A percentile compares a stretch with the other conserved stretches of the same genome.
These are phyloP conservation scores for Cephus spinipes DNA, from an alignment of 2,888 invertebrate genomes.

Conservation along the genomic window DNA sequence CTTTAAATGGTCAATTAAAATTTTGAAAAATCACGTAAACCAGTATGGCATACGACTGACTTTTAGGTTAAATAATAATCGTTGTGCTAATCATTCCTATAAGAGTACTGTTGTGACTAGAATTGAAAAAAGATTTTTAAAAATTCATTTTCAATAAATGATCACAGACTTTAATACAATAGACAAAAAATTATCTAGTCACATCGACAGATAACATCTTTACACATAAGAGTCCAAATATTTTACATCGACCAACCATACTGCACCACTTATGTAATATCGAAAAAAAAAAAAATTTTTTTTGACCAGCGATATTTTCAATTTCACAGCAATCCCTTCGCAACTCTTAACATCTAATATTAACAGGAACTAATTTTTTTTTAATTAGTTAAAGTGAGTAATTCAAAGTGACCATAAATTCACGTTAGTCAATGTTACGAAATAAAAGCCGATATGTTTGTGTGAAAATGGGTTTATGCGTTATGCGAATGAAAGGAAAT, in stretches of 20 bases:
- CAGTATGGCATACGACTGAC: neutral
- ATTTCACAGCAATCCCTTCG: neutral
- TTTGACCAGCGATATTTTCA: neutral
- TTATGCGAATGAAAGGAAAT: slow-evolving; percentile 10
- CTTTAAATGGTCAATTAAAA: neutral
- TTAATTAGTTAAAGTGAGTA: neutral
- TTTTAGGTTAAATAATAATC: neutral
- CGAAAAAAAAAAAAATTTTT: neutral
- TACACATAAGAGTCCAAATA: neutral
- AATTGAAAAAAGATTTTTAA: neutral
- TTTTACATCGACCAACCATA: neutral
- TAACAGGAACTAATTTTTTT: neutral
- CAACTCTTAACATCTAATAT: neutral
- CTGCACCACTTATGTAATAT: neutral
- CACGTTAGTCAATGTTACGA: neutral
- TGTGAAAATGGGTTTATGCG: slow-evolving; percentile 8
- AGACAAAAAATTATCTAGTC: neutral
- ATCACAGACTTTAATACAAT: neutral
- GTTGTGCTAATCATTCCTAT: slow-evolving; percentile 3
- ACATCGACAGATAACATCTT: neutral
- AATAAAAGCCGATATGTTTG: neutral
- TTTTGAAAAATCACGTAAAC: neutral
- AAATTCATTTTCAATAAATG: neutral
- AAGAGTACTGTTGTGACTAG: neutral
- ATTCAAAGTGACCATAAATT: neutral